Evolutionary conservation across 2,113 vertebrate species (phyloP), one percentile per base, ranked within the genome.

Genomic region (Crotalus viridis): DNA sequence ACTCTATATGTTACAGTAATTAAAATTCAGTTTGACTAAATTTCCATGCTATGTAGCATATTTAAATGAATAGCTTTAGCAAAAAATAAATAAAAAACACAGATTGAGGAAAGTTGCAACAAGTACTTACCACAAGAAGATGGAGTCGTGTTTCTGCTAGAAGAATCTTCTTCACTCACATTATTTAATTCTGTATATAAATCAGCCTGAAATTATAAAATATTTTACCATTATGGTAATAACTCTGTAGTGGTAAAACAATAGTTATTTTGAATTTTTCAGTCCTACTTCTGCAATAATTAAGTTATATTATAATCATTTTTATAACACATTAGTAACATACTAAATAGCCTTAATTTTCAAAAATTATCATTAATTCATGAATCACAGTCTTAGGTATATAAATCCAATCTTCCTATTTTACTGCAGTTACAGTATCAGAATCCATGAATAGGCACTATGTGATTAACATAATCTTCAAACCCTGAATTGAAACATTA

Each of bases 71-170:
- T 10, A 87, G 28, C 15, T 61, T 48, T 46, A 4, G 0, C 3
- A 81, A 0, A 55, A 12, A 21, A 51, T 10, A 51, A n/a, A 28
- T 4, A 90, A 74, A 55, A 48, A 33, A 28, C 46, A 81, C 19
- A 87, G 9, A 33, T 46, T 61, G 89, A 74, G 0, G 93, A 93
- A 59, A 90, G 55, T 2, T 19, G 10, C 17, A 90, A 89, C 33
- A 94, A 91, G 91, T 91, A 97, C 97, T 97, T 55, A 98, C 98
- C 97, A 94, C 57, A 56, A 93, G 90, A 95, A 87, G 96, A n/a
- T 64, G 61, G 54, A 91, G 94, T 91, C 51, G 57, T 33, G 39
- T 94, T 92, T n/a, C 48, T 93, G 61, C 56, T 59, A 19, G 95
- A 94, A 15, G 89, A 24, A 93, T 0, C 89, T 74, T 97, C 96